phyloP scores from a whole-genome alignment of 2,888 invertebrate genomes.

The Melanotus villosus region DNA sequence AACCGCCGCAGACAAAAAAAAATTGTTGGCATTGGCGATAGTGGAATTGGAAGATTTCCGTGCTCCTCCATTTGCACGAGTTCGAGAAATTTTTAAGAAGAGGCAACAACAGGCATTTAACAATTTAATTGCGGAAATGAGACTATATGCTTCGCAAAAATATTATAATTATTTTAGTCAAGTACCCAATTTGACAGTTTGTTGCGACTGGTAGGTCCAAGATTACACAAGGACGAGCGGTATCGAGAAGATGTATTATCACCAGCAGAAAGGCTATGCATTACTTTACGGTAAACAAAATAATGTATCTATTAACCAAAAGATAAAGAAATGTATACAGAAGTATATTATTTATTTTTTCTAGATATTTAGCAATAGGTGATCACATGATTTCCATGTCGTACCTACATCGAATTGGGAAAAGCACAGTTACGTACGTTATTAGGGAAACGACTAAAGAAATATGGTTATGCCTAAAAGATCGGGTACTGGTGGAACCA shows the following conservation, averaged over 20 bases:
- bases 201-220: neutral
- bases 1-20: no score
- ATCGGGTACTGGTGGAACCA: neutral
- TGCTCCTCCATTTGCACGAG: no score
- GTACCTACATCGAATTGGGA: neutral
- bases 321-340: no score
- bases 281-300: neutral
- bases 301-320: no score
- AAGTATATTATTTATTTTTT: neutral
- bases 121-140: neutral
- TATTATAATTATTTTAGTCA: neutral
- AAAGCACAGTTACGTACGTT: neutral
- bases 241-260: neutral
- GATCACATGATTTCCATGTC: constrained; percentile 6
- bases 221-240: neutral
- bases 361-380: neutral
- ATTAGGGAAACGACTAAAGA: neutral
- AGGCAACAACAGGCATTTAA: neutral
- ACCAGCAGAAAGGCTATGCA: neutral
- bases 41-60: no score
- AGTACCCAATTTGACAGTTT: neutral
- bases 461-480: neutral
- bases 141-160: neutral
- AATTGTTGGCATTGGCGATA: no score
- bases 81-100: neutral